Conservation (phyloP, 2,797 vertebrate species). For the Gymnopithys bicolor region DNA sequence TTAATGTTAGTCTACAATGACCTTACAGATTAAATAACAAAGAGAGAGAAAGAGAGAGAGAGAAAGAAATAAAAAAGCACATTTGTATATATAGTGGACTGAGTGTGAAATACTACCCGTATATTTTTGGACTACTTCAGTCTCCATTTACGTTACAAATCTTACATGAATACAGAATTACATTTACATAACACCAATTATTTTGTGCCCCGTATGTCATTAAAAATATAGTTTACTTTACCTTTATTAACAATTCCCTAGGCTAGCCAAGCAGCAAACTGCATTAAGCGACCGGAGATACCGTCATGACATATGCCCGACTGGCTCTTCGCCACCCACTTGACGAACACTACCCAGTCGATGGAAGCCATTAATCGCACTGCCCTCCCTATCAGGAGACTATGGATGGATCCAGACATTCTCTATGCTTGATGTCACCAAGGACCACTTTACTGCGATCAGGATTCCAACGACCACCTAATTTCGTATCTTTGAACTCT, state of each 20-base stretch:
- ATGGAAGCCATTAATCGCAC: slow-evolving; percentile 85
- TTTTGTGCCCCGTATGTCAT: slow-evolving; percentile 86
- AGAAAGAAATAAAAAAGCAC: background rate
- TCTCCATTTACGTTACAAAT: slow-evolving; percentile 46
- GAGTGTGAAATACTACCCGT: slow-evolving; percentile 64
- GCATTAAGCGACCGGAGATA: slow-evolving; percentile 85
- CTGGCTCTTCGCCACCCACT: slow-evolving; percentile 88
- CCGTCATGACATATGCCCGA: slow-evolving; percentile 85
- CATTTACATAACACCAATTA: slow-evolving; percentile 80
- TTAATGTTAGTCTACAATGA: slow-evolving; percentile 67
- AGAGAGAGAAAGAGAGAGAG: background rate
- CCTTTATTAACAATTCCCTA: slow-evolving; percentile 87
- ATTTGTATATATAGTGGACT: slow-evolving; percentile 51
- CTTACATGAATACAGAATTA: slow-evolving; percentile 71
- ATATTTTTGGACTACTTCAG: slow-evolving; percentile 55
- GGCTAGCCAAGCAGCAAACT: slow-evolving; percentile 87
- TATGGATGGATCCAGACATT: slow-evolving; percentile 91
- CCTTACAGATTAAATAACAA: background rate
- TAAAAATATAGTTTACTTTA: slow-evolving; percentile 87
- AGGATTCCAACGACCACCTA: slow-evolving; percentile 88
- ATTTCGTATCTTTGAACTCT: slow-evolving; percentile 85
- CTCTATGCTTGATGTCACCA: slow-evolving; percentile 91
- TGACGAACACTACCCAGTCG: slow-evolving; percentile 85
- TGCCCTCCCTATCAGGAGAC: slow-evolving; percentile 85
- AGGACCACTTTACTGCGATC: slow-evolving; percentile 90